Conservation (phyloP, 2,888 invertebrate species). For the Melanargia galathea region DNA sequence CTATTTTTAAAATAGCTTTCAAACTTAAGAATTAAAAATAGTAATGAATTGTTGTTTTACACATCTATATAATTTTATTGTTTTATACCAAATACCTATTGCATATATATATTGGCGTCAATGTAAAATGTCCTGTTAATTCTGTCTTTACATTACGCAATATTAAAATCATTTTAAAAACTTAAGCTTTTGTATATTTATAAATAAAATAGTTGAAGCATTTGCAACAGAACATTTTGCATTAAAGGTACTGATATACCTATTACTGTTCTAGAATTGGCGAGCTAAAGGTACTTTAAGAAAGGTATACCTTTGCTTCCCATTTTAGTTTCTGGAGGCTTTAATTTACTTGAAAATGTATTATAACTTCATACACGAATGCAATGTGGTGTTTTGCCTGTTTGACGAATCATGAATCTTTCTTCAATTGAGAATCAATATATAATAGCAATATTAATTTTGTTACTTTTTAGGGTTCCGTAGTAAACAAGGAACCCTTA, state of each 20-base stretch:
- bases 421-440: constrained; percentile 16
- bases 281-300: too few species aligned
- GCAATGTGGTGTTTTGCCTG: neutral
- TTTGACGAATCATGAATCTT: constrained; percentile 1
- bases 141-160: too few species aligned
- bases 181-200: too few species aligned
- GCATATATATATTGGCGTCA: neutral
- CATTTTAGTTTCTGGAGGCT: constrained; percentile 21
- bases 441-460: constrained; percentile 31
- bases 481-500: too few species aligned
- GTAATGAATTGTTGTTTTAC: neutral
- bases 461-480: too few species aligned
- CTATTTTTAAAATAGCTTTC: constrained; percentile 8
- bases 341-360: constrained; percentile 23
- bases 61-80: neutral
- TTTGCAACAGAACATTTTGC: constrained; percentile 7
- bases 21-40: neutral
- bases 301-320: neutral
- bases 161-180: too few species aligned
- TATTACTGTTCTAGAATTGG: too few species aligned
- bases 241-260: constrained; percentile 6
- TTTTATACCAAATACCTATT: constrained; percentile 1
- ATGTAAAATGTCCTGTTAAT: neutral
- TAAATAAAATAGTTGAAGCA: too few species aligned
- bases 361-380: neutral